Evolutionary conservation across 2,888 invertebrate genomes (phyloP), one percentile per base, ranked within the genome.

Genomic region (Dolomedes plantarius): DNA sequence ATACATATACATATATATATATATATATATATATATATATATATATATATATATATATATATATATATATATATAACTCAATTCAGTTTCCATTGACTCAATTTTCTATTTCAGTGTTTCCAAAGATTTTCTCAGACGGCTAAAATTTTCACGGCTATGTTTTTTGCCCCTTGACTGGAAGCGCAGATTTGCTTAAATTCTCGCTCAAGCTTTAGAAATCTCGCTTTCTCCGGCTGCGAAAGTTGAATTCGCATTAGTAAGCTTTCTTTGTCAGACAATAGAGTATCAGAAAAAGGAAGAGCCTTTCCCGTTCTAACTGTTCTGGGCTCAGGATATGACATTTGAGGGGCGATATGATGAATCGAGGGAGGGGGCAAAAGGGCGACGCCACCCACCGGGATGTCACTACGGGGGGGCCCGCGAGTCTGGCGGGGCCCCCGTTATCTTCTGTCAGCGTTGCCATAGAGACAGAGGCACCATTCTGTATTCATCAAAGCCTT

Each of bases 391-490:
- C 80, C 86, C 85, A 79, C 74, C 69, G 78, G 74, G 85, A 74
- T 85, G 82, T 73, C 85, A 78, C 77, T 31, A 71, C 82, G 46
- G 82, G 82, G 68, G 76, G 75, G 69, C 71, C 64, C 41, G 41
- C 36, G 67, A 32, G 27, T 56, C 23, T 31, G 32, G 36, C 31
- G 69, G 36, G 67, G 67, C 77, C 71, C 36, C 79, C 50, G 69
- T 86, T 78, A 78, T 78, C 79, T 74, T 64, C 79, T 86, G 85
- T 86, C 85, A 86, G 41, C 85, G 85, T 86, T 86, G 46, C 85
- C 79, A 86, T 86, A 73, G 83, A 56, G 50, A 85, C 73, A 7
- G 50, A 65, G 72, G 50, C 74, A 65, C 28, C 76, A 72, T 46
- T 62, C 41, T 36, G 75, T 82, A 82, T 75, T 75, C 75, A 82